Evolutionary conservation across 2,113 vertebrate species (phyloP), one percentile per base, ranked within the genome.

Genomic region (Podarcis muralis): DNA sequence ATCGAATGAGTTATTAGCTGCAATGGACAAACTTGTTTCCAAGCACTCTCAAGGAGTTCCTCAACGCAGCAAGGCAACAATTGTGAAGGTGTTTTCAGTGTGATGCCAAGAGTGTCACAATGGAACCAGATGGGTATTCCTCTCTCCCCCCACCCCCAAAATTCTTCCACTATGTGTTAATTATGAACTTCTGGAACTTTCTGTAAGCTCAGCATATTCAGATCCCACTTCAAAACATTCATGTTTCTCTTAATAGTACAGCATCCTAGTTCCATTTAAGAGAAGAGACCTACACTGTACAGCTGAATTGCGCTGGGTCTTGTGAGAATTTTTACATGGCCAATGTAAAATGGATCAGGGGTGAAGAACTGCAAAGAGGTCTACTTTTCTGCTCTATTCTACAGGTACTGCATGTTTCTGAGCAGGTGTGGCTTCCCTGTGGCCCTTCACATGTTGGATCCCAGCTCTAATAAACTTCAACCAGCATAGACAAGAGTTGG

Each of bases 1-100:
- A 97, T 92, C 80, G 93, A 86, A 87, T 97, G 96, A 97, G 87
- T 97, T 97, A 97, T 97, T 95, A 96, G 94, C 96, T 97, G 97
- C 92, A 93, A 91, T 92, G 94, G 96, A 97, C 94, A 95, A 93
- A 94, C 94, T 94, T 94, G 95, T 94, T 97, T 95, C 96, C 92
- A 95, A 95, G 95, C 88, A 92, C 93, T 96, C 93, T 93, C 83
- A 94, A 95, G 95, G 95, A 94, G 86, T 93, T 95, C 94, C 94
- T 91, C 94, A 78, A 83, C 90, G 95, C 86, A 92, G 84, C 93
- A 93, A 92, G 94, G 95, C 89, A 95, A 94, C 95, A 94, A 94
- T 95, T 94, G 90, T 3, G 1, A 82, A 90, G 93, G 93, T 92
- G 92, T 95, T 95, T 95, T 92, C 83, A 90, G 81, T 87, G 84